Evolutionary conservation across 2,888 invertebrate species (phyloP).

Genomic region (Temnothorax unifasciatus): DNA sequence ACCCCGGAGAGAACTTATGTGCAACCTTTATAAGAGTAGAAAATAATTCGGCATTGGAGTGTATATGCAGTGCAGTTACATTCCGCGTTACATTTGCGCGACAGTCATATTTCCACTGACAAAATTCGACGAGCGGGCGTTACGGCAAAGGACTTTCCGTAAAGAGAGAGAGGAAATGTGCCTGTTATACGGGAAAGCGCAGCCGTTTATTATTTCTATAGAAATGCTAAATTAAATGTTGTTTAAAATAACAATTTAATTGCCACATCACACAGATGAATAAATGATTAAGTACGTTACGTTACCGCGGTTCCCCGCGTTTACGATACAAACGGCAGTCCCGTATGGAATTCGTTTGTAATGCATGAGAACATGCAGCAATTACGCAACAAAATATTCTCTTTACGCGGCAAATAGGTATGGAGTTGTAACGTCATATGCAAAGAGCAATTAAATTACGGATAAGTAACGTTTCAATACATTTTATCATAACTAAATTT

Average conservation of each 20-base stretch:
- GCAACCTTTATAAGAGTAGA: slow-evolving; percentile 26
- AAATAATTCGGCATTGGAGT: slow-evolving; percentile 41
- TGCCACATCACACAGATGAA: slow-evolving; percentile 24
- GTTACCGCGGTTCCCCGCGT: background rate
- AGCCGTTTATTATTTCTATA: background rate
- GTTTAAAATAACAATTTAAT: slow-evolving; percentile 36
- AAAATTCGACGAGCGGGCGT: background rate
- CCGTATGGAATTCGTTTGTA: slow-evolving; percentile 28
- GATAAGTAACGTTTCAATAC: background rate
- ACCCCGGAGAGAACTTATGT: slow-evolving; percentile 14
- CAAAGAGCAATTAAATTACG: slow-evolving; percentile 19
- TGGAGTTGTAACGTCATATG: slow-evolving; percentile 2
- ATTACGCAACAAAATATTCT: slow-evolving; percentile 46
- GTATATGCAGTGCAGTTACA: background rate
- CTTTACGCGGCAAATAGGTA: background rate
- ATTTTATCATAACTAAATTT: slow-evolving; percentile 1
- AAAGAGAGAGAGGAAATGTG: background rate
- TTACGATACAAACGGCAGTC: slow-evolving; percentile 3
- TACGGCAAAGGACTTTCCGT: slow-evolving; percentile 8
- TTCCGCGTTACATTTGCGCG: background rate
- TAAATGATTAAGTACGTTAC: slow-evolving; percentile 36
- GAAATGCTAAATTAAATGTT: slow-evolving; percentile 26
- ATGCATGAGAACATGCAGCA: slow-evolving; percentile 16
- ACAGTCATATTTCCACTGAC: slow-evolving; percentile 4
- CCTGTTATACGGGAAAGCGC: background rate